These are phyloP conservation scores for Hydraecia micacea DNA, from an alignment of 2,888 invertebrate genomes.

Conservation along the genomic window DNA sequence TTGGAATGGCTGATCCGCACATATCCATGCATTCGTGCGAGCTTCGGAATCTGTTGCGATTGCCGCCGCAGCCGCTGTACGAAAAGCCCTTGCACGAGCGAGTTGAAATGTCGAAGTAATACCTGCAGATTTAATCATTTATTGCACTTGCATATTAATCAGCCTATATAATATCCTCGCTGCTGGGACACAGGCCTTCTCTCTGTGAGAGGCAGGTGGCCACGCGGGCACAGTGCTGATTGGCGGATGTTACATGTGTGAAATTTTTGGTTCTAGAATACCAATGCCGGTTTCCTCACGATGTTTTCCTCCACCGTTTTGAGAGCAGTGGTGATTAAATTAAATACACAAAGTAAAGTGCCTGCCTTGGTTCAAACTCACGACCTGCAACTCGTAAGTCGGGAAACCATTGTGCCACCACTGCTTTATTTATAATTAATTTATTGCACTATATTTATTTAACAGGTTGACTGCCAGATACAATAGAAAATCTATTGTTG, in stretches of 20 bases:
- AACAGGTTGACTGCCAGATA: too few species aligned
- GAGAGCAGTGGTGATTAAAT: neutral
- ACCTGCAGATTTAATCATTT: conserved; percentile 42
- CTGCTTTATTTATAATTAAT: too few species aligned
- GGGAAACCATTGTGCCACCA: too few species aligned
- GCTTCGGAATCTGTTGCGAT: conserved; percentile 39
- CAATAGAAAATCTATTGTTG: too few species aligned
- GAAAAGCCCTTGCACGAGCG: conserved; percentile 56
- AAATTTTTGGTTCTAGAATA: neutral
- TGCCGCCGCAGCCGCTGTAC: conserved; percentile 61
- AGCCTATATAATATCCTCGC: neutral
- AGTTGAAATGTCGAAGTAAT: conserved; percentile 46
- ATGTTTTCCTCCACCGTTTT: neutral
- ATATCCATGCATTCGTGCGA: neutral
- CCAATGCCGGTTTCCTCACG: neutral
- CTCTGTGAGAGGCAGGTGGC: neutral
- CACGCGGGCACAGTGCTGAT: neutral
- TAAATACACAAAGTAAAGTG: neutral
- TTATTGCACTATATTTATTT: neutral
- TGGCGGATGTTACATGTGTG: neutral
- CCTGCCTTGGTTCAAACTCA: too few species aligned
- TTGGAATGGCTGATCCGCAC: neutral
- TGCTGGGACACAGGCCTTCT: neutral
- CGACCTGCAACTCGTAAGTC: too few species aligned
- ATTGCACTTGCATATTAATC: neutral